Evolutionary conservation across 1,140 invertebrate species (phyloP).

Genomic region (Brachionus rotundiformis): DNA sequence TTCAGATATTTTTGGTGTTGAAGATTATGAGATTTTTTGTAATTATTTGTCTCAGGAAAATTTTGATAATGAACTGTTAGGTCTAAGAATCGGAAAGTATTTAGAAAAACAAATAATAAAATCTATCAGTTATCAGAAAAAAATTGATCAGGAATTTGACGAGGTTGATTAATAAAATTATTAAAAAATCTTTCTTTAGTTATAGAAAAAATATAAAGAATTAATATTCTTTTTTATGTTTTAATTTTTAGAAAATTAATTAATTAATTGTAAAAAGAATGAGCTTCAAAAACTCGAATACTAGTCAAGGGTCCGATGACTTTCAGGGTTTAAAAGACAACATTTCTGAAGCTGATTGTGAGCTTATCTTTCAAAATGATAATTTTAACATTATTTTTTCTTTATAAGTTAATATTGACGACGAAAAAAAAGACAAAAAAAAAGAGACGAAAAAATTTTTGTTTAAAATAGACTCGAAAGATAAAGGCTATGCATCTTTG

Average conservation of each 20-base stretch:
- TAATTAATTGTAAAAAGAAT: neutral
- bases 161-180: constrained; percentile 5
- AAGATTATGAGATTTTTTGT: constrained; percentile 37
- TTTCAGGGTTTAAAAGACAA: constrained; percentile 27
- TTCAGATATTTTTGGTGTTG: neutral
- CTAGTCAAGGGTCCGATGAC: constrained; percentile 41
- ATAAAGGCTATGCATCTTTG: constrained; percentile 40
- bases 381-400: neutral
- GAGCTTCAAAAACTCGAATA: constrained; percentile 45
- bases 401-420: constrained; percentile 38
- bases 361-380: neutral
- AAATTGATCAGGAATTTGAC: neutral
- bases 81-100: constrained; percentile 8
- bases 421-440: constrained; percentile 27
- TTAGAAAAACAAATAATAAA: constrained; percentile 28
- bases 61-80: constrained; percentile 49
- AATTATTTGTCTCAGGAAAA: constrained; percentile 37
- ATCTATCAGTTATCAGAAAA: constrained; percentile 21
- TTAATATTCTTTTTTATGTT: constrained; percentile 2
- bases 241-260: constrained; percentile 12
- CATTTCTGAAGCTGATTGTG: constrained; percentile 42
- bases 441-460: constrained; percentile 51
- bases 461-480: constrained; percentile 51
- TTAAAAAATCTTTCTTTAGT: neutral
- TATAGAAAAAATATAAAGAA: neutral